Base-by-base conservation (phyloP, 1,140 invertebrate genomes). In the Colletes latitarsis region DNA sequence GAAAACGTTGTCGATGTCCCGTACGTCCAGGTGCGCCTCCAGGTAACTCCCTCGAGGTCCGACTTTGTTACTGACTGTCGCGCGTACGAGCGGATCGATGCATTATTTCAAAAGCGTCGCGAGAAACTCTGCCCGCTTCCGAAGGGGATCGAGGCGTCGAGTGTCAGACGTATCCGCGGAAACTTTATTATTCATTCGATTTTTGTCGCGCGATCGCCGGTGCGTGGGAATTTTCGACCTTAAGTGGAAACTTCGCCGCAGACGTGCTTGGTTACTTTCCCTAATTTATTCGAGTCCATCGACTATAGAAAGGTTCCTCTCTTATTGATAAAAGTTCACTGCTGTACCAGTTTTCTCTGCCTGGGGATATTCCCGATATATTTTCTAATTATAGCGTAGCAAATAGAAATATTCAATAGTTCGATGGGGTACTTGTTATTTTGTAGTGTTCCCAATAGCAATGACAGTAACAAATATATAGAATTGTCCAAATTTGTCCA, bases 81-180 rank as follows among this genome's bases (percentile, higher is more conserved):
- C 64, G 58, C 41, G 53, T n/a, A 9, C 30, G 52, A 60, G 6
- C 15, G 55, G 69, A 82, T 86, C 84, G 60, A 77, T 78, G 69
- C 30, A 73, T 82, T 84, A 82, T 86, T 85, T 82, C 52, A 52
- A 30, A 74, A 73, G 77, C n/a, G 81, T 82, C 68, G 14, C 8
- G 53, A 30, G 53, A 49, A 19, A n/a, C n/a, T 10, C 17, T 30
- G 39, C 58, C 49, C 43, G n/a, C 30, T 39, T 17, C 15, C 49
- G 14, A 41, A 41, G 30, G 53, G 58, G 43, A 73, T 63, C 15
- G 6, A 3, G 12, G 64, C 30, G 30, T 30, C 30, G 30, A 30
- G 30, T 30, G 30, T 30, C 67, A 21, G 49, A 66, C 52, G 19
- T 21, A 10, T 6, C 41, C 15, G 0, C 6, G 6, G 43, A 46